A percentile compares a stretch with the other conserved stretches of the same genome.
These are phyloP conservation scores for Tribolium madens DNA, from an alignment of 1,140 invertebrate species.

Conservation along the genomic window DNA sequence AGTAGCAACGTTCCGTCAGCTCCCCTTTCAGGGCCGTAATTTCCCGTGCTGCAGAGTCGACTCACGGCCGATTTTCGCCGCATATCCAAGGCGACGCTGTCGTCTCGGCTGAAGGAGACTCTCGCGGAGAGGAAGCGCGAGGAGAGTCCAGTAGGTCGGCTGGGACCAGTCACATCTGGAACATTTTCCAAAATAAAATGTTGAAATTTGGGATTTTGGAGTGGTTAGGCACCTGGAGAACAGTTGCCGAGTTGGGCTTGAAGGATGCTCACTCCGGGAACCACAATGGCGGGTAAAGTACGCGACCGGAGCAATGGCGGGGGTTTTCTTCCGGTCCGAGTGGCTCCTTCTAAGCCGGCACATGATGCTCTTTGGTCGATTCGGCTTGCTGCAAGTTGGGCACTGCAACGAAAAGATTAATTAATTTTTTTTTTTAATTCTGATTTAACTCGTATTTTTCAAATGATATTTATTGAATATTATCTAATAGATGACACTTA, in stretches of 20 bases:
- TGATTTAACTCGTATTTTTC: too few relatives aligned
- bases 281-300: conserved; percentile 90
- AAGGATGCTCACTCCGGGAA: conserved; percentile 85
- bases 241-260: conserved; percentile 82
- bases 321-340: conserved; percentile 67
- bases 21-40: conserved; percentile 61
- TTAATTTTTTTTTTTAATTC: too few relatives aligned
- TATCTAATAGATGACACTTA: too few relatives aligned
- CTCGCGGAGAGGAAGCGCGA: conserved; percentile 64
- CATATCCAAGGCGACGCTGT: conserved; percentile 65
- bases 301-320: conserved; percentile 85
- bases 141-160: conserved; percentile 30
- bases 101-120: conserved; percentile 69
- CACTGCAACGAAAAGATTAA: too few relatives aligned
- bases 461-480: too few relatives aligned
- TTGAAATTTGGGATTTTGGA: neutral
- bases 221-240: conserved; percentile 62
- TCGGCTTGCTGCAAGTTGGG: conserved; percentile 62
- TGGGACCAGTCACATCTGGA: conserved; percentile 13
- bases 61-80: conserved; percentile 73
- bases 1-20: conserved; percentile 65
- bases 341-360: conserved; percentile 60
- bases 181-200: neutral
- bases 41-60: conserved; percentile 65
- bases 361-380: conserved; percentile 63